Percentiles rank a stretch among this genome's conserved stretches.
These are phyloP conservation scores for Pilophorus perplexus DNA, from an alignment of 2,888 invertebrate species.

Conservation along the genomic window DNA sequence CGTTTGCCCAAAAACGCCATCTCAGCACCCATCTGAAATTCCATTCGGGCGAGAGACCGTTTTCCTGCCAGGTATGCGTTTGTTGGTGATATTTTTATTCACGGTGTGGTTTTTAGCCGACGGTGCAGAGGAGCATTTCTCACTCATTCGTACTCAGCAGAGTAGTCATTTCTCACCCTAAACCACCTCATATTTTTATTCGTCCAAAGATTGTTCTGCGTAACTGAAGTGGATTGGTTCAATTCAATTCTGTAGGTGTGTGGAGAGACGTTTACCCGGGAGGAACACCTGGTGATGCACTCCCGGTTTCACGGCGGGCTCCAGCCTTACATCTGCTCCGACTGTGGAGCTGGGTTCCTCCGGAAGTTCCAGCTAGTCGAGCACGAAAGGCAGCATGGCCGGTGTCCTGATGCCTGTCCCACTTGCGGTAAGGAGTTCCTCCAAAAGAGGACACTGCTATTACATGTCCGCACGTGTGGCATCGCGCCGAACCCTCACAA, in stretches of 20 bases:
- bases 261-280: constrained; percentile 86
- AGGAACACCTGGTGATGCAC: constrained; percentile 73
- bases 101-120: no score
- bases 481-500: constrained; percentile 45
- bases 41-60: constrained; percentile 80
- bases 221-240: no score
- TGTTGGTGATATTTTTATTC: not conserved
- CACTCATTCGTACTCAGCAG: not conserved
- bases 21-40: constrained; percentile 82
- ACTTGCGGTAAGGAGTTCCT: constrained; percentile 82
- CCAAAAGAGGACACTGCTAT: constrained; percentile 75
- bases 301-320: constrained; percentile 85
- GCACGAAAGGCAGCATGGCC: constrained; percentile 76
- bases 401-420: constrained; percentile 76
- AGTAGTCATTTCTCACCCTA: not conserved
- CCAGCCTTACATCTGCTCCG: constrained; percentile 89
- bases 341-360: constrained; percentile 82
- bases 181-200: not conserved
- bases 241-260: constrained; percentile 65
- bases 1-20: constrained; percentile 78
- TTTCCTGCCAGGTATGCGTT: constrained; percentile 66
- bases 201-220: not conserved
- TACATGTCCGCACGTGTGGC: constrained; percentile 57
- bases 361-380: constrained; percentile 83
- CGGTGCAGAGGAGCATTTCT: no score